Evolutionary conservation across 2,888 invertebrate genomes (phyloP).

Genomic region (Notocelia uddmanniana): DNA sequence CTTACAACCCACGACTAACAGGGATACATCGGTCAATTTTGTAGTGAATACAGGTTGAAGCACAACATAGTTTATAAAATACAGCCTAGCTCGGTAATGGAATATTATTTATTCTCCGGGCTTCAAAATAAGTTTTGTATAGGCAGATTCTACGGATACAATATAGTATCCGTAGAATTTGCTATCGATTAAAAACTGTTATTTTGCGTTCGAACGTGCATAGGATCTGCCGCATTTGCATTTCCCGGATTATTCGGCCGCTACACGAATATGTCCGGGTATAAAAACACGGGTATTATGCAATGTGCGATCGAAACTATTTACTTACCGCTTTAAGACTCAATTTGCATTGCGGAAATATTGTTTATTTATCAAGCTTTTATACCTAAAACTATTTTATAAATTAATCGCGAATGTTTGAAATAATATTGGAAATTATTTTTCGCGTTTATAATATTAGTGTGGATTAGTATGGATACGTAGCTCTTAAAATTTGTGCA

Average conservation of each 20-base stretch:
- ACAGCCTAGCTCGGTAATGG: not conserved
- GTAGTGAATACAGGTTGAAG: too few relatives aligned
- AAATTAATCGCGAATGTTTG: too few relatives aligned
- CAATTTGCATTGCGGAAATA: not conserved
- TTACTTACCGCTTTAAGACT: not conserved
- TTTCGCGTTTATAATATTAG: too few relatives aligned
- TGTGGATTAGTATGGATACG: too few relatives aligned
- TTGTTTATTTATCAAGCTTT: not conserved
- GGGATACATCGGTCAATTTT: too few relatives aligned
- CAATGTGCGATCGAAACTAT: not conserved
- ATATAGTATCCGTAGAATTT: not conserved
- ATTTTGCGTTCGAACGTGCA: slow-evolving; percentile 1
- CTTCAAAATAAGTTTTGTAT: too few relatives aligned
- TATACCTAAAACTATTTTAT: not conserved
- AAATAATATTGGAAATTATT: too few relatives aligned
- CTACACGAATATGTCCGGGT: not conserved
- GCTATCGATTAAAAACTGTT: not conserved
- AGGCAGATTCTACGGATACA: too few relatives aligned
- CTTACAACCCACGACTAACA: too few relatives aligned
- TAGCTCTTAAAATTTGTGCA: not conserved
- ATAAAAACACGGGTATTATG: slow-evolving; percentile 2
- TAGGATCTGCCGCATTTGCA: slow-evolving; percentile 8
- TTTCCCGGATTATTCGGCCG: slow-evolving; percentile 5
- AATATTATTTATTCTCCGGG: not conserved
- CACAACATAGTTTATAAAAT: too few relatives aligned